Evolutionary conservation across 1,140 invertebrate genomes (phyloP).

Genomic region (Eurosta solidaginis): DNA sequence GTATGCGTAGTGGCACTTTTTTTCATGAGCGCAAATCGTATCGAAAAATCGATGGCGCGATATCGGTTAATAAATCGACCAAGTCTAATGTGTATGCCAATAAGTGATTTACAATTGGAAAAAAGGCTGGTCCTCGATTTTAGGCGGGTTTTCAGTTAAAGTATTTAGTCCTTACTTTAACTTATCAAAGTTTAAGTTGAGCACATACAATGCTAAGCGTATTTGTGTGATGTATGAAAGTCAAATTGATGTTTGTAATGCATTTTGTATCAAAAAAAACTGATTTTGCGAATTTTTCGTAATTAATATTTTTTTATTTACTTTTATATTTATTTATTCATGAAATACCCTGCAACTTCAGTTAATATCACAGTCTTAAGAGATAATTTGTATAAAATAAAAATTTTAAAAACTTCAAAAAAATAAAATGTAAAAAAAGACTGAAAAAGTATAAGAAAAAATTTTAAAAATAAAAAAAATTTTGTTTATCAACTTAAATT

Average conservation of each 20-base stretch:
- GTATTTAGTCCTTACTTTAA: neutral
- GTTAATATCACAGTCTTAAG: constrained; percentile 59
- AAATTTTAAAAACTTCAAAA: neutral
- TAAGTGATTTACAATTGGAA: too few relatives aligned
- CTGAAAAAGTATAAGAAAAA: too few relatives aligned
- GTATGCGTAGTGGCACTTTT: too few relatives aligned
- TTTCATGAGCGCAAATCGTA: too few relatives aligned
- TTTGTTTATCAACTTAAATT: too few relatives aligned
- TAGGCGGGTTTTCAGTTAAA: constrained; percentile 10
- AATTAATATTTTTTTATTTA: constrained; percentile 41
- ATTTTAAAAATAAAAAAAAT: too few relatives aligned
- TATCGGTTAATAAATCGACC: too few relatives aligned
- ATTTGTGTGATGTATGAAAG: neutral
- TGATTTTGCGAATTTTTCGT: neutral
- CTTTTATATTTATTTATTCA: constrained; percentile 33
- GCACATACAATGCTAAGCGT: neutral
- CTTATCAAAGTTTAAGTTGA: neutral
- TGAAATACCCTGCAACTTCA: constrained; percentile 59
- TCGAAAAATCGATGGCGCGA: too few relatives aligned
- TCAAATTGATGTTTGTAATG: neutral
- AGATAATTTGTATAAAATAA: constrained; percentile 40
- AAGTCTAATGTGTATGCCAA: too few relatives aligned
- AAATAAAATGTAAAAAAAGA: neutral
- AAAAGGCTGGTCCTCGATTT: neutral
- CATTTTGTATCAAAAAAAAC: constrained; percentile 6